Evolutionary conservation across 2,888 invertebrate species (phyloP).

Genomic region (Dolichomitus sp.): DNA sequence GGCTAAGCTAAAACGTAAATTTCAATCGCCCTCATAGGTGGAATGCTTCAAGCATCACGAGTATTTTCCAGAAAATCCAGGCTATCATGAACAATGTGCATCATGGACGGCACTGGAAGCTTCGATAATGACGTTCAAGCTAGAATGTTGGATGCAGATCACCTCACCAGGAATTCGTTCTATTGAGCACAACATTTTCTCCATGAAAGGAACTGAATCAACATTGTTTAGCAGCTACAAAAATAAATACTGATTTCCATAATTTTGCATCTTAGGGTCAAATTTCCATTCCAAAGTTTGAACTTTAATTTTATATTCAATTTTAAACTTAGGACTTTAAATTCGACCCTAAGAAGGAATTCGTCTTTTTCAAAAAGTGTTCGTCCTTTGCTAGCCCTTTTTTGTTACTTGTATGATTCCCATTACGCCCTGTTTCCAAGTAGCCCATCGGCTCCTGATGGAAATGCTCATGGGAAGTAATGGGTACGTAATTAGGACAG

Average conservation of each 20-base stretch:
- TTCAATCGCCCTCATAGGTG: slow-evolving; percentile 13
- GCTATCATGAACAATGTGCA: background rate
- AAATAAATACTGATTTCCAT: background rate
- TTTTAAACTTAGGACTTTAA: background rate
- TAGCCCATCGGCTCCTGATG: background rate
- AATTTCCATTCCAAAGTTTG: background rate
- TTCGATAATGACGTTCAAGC: background rate
- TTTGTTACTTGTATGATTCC: background rate
- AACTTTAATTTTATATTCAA: background rate
- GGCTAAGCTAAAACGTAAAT: slow-evolving; percentile 32
- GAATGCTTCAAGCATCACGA: slow-evolving; percentile 23
- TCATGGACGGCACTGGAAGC: background rate
- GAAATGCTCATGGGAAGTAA: slow-evolving; percentile 36
- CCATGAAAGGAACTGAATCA: background rate
- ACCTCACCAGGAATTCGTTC: background rate
- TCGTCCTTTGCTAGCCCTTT: background rate
- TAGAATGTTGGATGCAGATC: background rate
- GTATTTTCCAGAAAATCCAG: slow-evolving; percentile 4
- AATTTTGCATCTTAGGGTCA: background rate
- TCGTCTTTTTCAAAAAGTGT: background rate
- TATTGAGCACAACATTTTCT: background rate
- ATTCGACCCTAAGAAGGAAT: no score
- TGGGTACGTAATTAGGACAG: background rate
- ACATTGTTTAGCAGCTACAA: background rate
- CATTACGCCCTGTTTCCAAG: background rate